Conservation (phyloP, 2,797 vertebrate genomes). For the Cetoscarus ocellatus region DNA sequence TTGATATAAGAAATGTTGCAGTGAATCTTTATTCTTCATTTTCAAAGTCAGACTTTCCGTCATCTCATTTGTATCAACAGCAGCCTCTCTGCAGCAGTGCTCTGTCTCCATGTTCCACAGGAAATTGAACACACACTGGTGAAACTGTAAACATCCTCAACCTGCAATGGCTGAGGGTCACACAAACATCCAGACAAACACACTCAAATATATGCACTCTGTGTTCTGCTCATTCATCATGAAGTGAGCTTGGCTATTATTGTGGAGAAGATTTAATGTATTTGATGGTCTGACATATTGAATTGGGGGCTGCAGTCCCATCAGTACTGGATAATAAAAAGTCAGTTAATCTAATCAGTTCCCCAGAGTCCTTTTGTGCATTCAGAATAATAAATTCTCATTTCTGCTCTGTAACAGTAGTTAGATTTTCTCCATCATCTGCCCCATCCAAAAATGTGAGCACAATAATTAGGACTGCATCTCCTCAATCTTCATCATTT, state of each 20-base stretch:
- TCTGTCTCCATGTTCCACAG: conserved; percentile 45
- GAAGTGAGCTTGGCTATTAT: conserved; percentile 71
- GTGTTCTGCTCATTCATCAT: conserved; percentile 73
- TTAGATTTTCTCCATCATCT: conserved; percentile 48
- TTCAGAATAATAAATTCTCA: conserved; percentile 54
- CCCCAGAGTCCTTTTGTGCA: conserved; percentile 54
- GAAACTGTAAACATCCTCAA: conserved; percentile 20
- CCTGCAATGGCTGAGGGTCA: conserved; percentile 42
- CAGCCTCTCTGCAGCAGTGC: conserved; percentile 35
- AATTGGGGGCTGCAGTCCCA: conserved; percentile 72
- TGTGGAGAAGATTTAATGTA: conserved; percentile 69
- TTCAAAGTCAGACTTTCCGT: conserved; percentile 60
- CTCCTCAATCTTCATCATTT: conserved; percentile 51
- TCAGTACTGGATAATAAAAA: conserved; percentile 78
- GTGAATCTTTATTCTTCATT: conserved; percentile 60
- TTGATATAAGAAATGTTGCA: conserved; percentile 59
- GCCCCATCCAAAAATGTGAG: conserved; percentile 66
- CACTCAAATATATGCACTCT: conserved; percentile 16
- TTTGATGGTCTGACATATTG: conserved; percentile 78
- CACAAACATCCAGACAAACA: conserved; percentile 20
- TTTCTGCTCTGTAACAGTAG: conserved; percentile 50
- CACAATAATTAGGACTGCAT: conserved; percentile 79
- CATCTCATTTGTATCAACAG: conserved; percentile 45
- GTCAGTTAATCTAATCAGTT: conserved; percentile 76
- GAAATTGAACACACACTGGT: conserved; percentile 50